phyloP scores from a whole-genome alignment of 2,113 vertebrate genomes.

The Scytalopus superciliaris region DNA sequence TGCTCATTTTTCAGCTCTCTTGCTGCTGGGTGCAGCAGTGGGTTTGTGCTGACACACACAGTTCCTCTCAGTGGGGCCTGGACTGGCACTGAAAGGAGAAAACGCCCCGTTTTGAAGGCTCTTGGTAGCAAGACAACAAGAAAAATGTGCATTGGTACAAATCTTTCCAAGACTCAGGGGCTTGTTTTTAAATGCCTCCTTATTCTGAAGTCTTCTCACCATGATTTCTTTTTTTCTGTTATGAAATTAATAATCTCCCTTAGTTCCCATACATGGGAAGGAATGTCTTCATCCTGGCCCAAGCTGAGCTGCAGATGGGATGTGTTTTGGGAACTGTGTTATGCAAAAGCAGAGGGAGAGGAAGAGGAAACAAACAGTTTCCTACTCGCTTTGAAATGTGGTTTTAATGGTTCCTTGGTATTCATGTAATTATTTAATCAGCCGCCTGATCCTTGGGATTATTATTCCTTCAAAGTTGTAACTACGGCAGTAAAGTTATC shows the following conservation, averaged over 20 bases:
- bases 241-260: background rate
- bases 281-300: background rate
- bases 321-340: background rate
- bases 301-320: background rate
- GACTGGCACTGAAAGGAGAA: background rate
- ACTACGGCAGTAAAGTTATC: background rate
- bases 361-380: background rate
- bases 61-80: background rate
- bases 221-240: background rate
- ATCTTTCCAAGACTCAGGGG: background rate
- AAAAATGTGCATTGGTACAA: background rate
- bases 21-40: background rate
- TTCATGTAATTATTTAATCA: background rate
- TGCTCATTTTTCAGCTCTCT: conserved; percentile 19
- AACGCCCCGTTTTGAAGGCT: background rate
- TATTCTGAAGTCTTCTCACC: background rate
- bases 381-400: background rate
- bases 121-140: background rate
- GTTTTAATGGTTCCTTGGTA: background rate
- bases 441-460: background rate
- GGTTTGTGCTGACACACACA: conserved; percentile 30
- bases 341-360: background rate
- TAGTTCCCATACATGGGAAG: conserved; percentile 8
- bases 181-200: background rate
- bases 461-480: background rate